Percentiles rank a stretch among this genome's conserved stretches.
These are phyloP conservation scores for Neodon shergylaensis DNA, from an alignment of 2,113 vertebrate genomes.

Conservation along the genomic window DNA sequence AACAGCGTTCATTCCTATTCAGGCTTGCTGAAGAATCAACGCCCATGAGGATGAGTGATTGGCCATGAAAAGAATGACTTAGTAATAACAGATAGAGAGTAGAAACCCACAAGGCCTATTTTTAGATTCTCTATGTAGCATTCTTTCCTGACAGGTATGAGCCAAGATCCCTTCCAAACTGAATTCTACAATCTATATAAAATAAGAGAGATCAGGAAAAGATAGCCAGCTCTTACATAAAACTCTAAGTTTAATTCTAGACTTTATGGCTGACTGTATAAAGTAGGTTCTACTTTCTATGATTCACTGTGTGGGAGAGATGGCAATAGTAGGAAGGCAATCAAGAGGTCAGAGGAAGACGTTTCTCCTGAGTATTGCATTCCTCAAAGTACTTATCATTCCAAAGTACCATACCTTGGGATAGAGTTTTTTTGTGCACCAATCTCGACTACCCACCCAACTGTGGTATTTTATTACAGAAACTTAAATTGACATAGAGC, in stretches of 20 bases:
- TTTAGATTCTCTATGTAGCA: background rate
- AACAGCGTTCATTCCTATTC: background rate
- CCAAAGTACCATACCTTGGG: background rate
- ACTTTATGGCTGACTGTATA: background rate
- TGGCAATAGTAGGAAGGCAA: background rate
- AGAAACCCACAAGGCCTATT: background rate
- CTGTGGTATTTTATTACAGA: background rate
- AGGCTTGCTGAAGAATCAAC: background rate
- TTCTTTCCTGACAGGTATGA: background rate
- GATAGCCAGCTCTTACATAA: background rate
- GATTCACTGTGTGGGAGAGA: background rate
- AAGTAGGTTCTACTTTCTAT: background rate
- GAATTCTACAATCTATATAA: background rate
- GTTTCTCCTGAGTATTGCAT: background rate
- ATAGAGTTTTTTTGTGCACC: background rate
- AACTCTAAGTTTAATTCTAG: background rate
- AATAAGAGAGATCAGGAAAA: background rate
- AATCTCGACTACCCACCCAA: background rate
- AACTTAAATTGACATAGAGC: background rate
- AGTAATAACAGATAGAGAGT: background rate
- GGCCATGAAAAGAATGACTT: background rate
- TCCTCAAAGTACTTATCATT: background rate
- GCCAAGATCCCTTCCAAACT: background rate
- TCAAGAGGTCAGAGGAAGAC: background rate
- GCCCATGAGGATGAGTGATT: background rate